Base-by-base conservation (phyloP, 2,797 vertebrate genomes). In the Channa striata region DNA sequence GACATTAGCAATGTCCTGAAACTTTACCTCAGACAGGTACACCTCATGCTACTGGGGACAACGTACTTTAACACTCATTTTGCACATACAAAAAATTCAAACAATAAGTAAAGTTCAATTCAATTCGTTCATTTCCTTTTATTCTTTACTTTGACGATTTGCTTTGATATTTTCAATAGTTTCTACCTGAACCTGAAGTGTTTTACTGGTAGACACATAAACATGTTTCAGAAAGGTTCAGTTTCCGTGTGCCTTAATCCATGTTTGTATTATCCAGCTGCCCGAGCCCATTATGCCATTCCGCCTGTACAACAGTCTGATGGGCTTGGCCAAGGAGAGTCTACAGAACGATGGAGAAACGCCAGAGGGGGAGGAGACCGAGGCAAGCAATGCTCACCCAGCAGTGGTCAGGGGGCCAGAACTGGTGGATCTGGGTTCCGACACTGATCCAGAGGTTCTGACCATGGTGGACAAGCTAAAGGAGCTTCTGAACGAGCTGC, bases 1-100 rank as follows among this genome's bases (percentile, higher is more conserved):
- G 98, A 99, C 83, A 96, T 99, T 85, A 98, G 98, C 94, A 99
- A 99, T 0, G 97, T 99, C 39, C 89, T 99, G 75, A 99, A 99
- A 73, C 97, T 99, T 63, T 99, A 99, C 91, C 95, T 99, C 86
- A 92, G 97, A 67, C 98, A 99, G 96, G 98, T 98, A 47, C 9
- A 11, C 44, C 11, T 19, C 19, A 21, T 21, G 43, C 43, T n/a
- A n/a, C n/a, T 44, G 9, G 9, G 4, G 43, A 7, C 19, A 19
- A 11, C 11, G 7, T 9, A 9, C 11, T 37, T 37, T 37, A n/a
- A n/a, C n/a, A n/a, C n/a, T n/a, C n/a, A n/a, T n/a, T n/a, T n/a
- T n/a, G n/a, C n/a, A n/a, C n/a, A n/a, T n/a, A n/a, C n/a, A n/a
- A n/a, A n/a, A n/a, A n/a, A n/a, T n/a, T n/a, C n/a, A n/a, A n/a